Evolutionary conservation across 2,888 invertebrate genomes (phyloP).

Genomic region (Ectobius pallidus): DNA sequence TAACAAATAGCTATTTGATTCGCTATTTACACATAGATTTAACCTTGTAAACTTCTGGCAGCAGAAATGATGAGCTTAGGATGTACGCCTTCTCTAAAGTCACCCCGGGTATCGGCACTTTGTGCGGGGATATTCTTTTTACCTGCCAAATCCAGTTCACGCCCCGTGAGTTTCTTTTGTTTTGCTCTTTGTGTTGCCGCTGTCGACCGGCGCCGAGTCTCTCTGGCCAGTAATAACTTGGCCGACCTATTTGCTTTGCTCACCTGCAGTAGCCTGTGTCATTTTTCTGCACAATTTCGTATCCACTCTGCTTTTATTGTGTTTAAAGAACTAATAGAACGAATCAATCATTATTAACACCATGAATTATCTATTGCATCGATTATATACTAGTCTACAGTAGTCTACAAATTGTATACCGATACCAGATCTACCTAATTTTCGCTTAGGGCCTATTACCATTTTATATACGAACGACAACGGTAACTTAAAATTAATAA

Average conservation of each 20-base stretch:
- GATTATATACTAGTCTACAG: no score
- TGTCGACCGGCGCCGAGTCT: not conserved
- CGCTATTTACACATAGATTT: conserved; percentile 23
- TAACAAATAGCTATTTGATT: conserved; percentile 27
- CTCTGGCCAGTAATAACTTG: conserved; percentile 11
- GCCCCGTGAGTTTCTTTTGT: conserved; percentile 23
- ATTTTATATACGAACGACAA: no score
- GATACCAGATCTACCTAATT: no score
- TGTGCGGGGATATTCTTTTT: not conserved
- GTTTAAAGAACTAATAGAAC: no score
- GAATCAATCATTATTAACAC: no score
- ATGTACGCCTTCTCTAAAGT: not conserved
- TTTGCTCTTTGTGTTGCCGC: conserved; percentile 25
- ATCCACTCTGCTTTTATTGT: no score
- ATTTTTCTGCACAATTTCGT: no score
- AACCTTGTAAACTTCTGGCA: conserved; percentile 21
- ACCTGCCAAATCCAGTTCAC: conserved; percentile 31
- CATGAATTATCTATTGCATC: no score
- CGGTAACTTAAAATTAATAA: no score
- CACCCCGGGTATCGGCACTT: not conserved
- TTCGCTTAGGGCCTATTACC: no score
- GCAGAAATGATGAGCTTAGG: not conserved
- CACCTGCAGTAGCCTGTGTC: not conserved
- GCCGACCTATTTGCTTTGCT: conserved; percentile 17
- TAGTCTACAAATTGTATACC: no score